Conservation (phyloP, 2,113 vertebrate species). For the Eidolon helvum region DNA sequence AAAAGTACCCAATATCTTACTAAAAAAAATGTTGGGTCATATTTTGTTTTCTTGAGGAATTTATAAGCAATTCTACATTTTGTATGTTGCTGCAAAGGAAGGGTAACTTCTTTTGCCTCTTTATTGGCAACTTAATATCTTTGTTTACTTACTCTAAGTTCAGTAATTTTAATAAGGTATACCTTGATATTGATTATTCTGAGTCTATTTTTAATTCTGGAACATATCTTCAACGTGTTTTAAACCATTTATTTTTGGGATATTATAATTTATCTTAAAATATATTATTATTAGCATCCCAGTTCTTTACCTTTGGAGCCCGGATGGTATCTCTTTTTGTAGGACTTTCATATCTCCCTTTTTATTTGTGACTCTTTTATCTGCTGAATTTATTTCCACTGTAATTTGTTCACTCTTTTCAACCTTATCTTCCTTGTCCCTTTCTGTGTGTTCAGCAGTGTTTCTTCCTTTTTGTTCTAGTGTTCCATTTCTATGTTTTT, state of each 20-base stretch:
- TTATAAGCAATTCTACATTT: background rate
- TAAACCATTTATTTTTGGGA: background rate
- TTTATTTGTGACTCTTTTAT: background rate
- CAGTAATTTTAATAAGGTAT: background rate
- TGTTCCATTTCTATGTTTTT: background rate
- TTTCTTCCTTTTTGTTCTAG: background rate
- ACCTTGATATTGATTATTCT: background rate
- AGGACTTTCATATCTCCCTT: background rate
- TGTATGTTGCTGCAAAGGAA: background rate
- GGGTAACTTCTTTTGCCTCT: background rate
- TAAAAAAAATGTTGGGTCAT: background rate
- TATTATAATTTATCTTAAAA: background rate
- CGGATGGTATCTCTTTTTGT: background rate
- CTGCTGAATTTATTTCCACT: background rate
- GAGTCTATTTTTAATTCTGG: background rate
- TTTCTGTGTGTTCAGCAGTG: background rate
- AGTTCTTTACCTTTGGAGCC: background rate
- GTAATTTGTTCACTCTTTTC: background rate
- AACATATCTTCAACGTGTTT: background rate
- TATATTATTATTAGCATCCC: background rate
- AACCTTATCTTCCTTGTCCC: background rate
- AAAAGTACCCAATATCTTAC: background rate
- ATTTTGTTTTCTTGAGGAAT: background rate
- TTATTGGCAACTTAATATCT: background rate
- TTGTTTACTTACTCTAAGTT: background rate